Evolutionary conservation across 2,797 vertebrate species (phyloP), one percentile per base, ranked within the genome.

Genomic region (Coreius guichenoti): DNA sequence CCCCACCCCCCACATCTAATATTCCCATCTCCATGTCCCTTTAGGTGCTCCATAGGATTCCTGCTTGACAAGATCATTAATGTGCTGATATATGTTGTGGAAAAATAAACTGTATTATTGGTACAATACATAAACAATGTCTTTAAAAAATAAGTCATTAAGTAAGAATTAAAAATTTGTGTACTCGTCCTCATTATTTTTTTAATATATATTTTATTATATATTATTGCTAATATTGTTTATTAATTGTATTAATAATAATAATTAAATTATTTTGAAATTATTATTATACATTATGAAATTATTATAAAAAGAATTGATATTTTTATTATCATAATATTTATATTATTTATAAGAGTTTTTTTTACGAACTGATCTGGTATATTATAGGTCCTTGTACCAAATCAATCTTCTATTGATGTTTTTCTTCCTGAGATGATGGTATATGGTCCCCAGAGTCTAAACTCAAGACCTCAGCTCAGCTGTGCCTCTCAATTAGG

Each of bases 401-500:
- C 49, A 77, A 54, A 77, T 43, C n/a, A 63, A 43, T 69, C 63
- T 12, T 9, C 76, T 47, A 84, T 79, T 78, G 75, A 79, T 70
- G 36, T 36, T 79, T 45, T 77, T 72, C 26, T 45, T n/a, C 75
- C 36, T 16, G 65, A 78, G 26, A 84, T 47, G 49, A 78, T 33
- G 47, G 74, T 16, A 31, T 23, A 23, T 23, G 51, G 54, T 21
- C 73, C 26, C 82, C 31, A 11, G 83, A 85, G 86, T 76, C 31
- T 49, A 26, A 70, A n/a, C 43, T 73, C 19, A 63, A 84, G 65
- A 84, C 8, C 45, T 9, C 19, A 67, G 86, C 47, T 74, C 86
- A 81, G 82, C 51, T 85, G 79, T 67, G 86, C 16, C 47, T 82
- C 82, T 82, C 56, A 56, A 49, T 82, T 86, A 88, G 85, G 78